Evolutionary conservation across 2,113 vertebrate genomes (phyloP), one percentile per base, ranked within the genome.

Genomic region (Catharus minimus): DNA sequence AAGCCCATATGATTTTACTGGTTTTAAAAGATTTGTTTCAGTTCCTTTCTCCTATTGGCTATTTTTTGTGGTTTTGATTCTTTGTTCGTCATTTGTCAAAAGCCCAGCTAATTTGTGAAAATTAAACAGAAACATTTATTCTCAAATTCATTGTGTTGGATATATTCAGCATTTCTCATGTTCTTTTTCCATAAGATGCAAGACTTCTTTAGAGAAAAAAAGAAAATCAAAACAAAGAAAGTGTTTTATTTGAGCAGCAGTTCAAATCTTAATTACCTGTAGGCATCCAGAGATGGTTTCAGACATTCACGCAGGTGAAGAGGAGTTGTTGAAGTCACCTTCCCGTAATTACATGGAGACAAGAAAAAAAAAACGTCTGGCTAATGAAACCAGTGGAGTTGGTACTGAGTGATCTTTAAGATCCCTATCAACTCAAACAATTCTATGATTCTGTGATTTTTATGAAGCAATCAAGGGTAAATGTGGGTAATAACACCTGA

Each of bases 331-430:
- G 47, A 82, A 53, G 61, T 80, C 81, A 94, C 60, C 67, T 83
- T 93, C 43, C 24, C 53, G 52, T 85, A 93, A 95, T 71, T 85
- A 57, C 15, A 38, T 39, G 60, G 92, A 89, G 81, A 86, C 11
- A 3, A 27, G 39, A 33, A 33, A 33, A 33, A 33, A 33, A 33
- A 33, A 33, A 33, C 33, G 7, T 33, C 33, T 33, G 33, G 33
- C 33, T 33, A 33, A 33, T 75, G 55, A 94, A 85, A 88, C 17
- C 33, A 39, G 23, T 24, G 30, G 28, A 22, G 10, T 5, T 61
- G 19, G 9, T 30, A 39, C 41, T 33, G 21, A 39, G 21, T 55
- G 24, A 30, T 33, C 19, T 61, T 77, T 33, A 41, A 33, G 19
- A 13, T 47, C 7, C 15, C 5, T 33, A 26, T 30, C 7, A 47